Conservation (phyloP, 53 echinoderm and acorn worm species). For the Henricia sp. region DNA sequence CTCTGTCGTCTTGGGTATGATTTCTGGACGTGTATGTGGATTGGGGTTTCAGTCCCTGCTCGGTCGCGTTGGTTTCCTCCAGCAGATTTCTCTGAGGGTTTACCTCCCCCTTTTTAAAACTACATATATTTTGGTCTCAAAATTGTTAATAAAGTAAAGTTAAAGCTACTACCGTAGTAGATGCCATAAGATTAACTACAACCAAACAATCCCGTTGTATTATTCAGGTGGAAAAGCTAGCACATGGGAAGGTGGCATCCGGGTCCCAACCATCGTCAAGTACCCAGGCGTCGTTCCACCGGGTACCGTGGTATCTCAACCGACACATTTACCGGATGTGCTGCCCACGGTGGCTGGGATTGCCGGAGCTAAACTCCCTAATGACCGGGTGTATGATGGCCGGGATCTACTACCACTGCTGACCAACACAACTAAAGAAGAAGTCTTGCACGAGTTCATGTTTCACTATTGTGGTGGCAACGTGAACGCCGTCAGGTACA, state of each 20-base stretch:
- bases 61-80: no score
- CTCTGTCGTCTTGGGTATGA: no score
- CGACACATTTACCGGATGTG: conserved; percentile 80
- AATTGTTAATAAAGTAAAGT: background rate
- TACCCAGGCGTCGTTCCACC: conserved; percentile 77
- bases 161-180: no score
- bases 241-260: conserved; percentile 90
- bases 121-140: no score
- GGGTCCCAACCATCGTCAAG: conserved; percentile 80
- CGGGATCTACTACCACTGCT: conserved; percentile 82
- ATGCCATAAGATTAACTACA: no score
- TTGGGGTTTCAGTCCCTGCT: no score
- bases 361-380: conserved; percentile 63
- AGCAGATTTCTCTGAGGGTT: no score
- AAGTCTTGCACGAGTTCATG: conserved; percentile 61
- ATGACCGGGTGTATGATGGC: conserved; percentile 81
- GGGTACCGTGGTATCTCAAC: conserved; percentile 72
- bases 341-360: conserved; percentile 80
- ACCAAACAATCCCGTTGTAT: background rate
- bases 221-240: conserved; percentile 86
- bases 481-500: conserved; percentile 83
- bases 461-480: conserved; percentile 89
- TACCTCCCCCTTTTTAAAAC: no score
- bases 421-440: conserved; percentile 20
- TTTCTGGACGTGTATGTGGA: no score